phyloP scores from a whole-genome alignment of 2,888 invertebrate genomes.

The Melipona beecheii region DNA sequence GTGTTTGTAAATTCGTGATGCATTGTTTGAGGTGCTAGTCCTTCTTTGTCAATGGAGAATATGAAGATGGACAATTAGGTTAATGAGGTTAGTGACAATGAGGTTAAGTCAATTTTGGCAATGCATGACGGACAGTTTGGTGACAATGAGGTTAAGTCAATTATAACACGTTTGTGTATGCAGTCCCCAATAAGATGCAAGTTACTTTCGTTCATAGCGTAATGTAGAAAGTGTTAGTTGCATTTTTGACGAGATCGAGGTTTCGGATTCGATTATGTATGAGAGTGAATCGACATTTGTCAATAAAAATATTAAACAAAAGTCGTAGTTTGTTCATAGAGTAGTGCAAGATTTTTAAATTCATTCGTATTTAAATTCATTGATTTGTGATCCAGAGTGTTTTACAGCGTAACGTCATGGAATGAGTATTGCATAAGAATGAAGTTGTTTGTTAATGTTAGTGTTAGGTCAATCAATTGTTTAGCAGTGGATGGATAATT shows the following conservation, averaged over 20 bases:
- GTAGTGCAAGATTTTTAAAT: not conserved
- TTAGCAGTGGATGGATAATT: too few relatives aligned
- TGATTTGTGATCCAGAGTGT: too few relatives aligned
- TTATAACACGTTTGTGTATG: not conserved
- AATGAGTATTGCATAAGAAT: too few relatives aligned
- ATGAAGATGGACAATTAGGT: too few relatives aligned
- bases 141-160: not conserved
- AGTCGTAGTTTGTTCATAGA: not conserved
- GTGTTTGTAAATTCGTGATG: too few relatives aligned
- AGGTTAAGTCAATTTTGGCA: not conserved
- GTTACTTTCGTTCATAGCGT: not conserved
- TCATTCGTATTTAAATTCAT: too few relatives aligned
- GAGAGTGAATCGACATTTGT: not conserved
- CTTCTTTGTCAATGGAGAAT: too few relatives aligned
- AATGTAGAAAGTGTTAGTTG: not conserved
- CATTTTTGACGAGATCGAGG: not conserved
- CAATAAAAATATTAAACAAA: not conserved
- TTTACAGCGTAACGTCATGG: too few relatives aligned
- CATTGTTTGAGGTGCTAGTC: too few relatives aligned
- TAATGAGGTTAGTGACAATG: too few relatives aligned
- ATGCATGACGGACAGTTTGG: not conserved
- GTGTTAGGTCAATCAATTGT: too few relatives aligned
- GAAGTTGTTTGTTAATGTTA: too few relatives aligned
- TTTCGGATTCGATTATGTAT: not conserved
- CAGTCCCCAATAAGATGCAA: not conserved